Evolutionary conservation across 2,797 vertebrate genomes (phyloP), one percentile per base, ranked within the genome.

Genomic region (Triplophysa bombifrons): DNA sequence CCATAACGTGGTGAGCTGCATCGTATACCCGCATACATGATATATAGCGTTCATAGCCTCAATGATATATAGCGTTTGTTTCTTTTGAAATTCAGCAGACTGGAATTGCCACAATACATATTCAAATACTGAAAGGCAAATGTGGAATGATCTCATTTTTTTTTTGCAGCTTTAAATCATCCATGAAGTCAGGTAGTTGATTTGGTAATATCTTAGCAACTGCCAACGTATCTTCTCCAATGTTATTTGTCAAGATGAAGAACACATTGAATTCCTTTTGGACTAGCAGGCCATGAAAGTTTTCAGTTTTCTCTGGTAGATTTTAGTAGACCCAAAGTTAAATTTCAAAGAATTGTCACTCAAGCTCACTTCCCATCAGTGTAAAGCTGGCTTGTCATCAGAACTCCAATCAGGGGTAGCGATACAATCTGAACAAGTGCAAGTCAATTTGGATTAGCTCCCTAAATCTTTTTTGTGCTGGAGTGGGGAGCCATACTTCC

Each of bases 391-490:
- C 83, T 78, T 80, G 83, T 78, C 78, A 87, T 80, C 85, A 83
- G 83, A 86, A 85, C 82, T 85, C 84, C 80, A 85, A 82, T 80
- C 78, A 84, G 60, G 71, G 80, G 64, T 60, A 51, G 65, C 27
- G 82, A 88, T 84, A 79, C 56, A 77, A 88, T 88, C 86, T 83
- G 7, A 55, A 87, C 74, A 84, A 79, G 73, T 83, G 68, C 72
- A 78, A 80, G 81, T 87, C 82, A 84, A 74, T 85, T 86, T 80
- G 83, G 85, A 87, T 89, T 87, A 88, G 82, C 84, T 84, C 68
- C 71, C 68, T 56, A 51, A 70, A 61, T 77, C 61, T 69, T 68
- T 75, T 80, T n/a, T 55, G 70, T 60, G 3, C 25, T 20, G 81
- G 69, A 76, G n/a, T 56, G 74, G 27, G 61, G 17, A 58, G 60